Percentiles rank a stretch among this genome's conserved stretches.
Evolutionary conservation across 2,797 vertebrate species (phyloP).

Genomic region (Tinamus major): DNA sequence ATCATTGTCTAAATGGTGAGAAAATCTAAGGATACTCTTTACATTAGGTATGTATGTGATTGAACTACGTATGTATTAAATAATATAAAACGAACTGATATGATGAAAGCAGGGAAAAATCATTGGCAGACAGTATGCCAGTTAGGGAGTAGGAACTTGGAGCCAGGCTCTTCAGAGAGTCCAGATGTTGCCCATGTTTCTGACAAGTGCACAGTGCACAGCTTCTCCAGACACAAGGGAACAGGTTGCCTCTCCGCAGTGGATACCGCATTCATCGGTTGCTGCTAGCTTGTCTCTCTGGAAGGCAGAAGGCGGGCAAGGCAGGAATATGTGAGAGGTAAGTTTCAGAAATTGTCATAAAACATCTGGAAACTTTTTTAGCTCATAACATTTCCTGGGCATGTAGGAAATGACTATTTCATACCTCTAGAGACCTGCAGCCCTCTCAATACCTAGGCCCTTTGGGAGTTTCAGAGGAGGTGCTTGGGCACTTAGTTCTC

Average conservation of each 20-base stretch:
- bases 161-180: background rate
- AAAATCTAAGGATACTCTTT: background rate
- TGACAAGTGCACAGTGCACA: background rate
- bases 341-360: slow-evolving; percentile 22
- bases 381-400: background rate
- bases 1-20: background rate
- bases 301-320: background rate
- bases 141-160: background rate
- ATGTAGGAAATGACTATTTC: background rate
- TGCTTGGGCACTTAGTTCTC: background rate
- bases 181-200: background rate
- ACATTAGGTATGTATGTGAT: background rate
- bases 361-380: background rate
- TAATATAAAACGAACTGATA: background rate
- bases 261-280: background rate
- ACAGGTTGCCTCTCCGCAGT: background rate
- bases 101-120: background rate
- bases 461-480: background rate
- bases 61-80: background rate
- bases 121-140: background rate
- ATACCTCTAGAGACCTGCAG: background rate
- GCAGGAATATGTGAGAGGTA: background rate
- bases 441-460: background rate
- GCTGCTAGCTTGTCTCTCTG: background rate
- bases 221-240: background rate